Base-by-base conservation (phyloP, 2,797 vertebrate genomes). In the Epinephelus awoara region DNA sequence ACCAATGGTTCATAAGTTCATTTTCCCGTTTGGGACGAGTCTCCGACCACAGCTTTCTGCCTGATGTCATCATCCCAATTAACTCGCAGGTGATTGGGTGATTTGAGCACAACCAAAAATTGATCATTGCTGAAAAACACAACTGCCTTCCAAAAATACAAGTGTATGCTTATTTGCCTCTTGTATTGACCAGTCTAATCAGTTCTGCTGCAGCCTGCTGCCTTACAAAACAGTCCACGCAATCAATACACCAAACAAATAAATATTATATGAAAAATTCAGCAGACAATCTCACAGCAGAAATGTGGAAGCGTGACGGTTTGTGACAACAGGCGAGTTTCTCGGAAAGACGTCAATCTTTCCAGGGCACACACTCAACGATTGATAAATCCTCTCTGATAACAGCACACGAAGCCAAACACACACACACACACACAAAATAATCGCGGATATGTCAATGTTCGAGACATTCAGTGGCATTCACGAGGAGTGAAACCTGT, bases 1-100 rank as follows among this genome's bases (percentile, higher is more conserved):
- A 84, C 59, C 34, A 47, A 40, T 66, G 77, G 86, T 88, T 92
- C 80, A 84, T 12, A 84, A 91, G 85, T 85, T 91, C 58, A 89
- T 73, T 64, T 85, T 78, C 67, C 65, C 65, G 72, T 85, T 81
- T 34, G 70, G 71, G 72, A 83, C 57, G 64, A 79, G 69, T 66
- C 34, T 83, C 1, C 67, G 61, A 52, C 27, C 49, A 51, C 44
- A 71, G 56, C 62, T 76, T 72, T 87, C 68, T 75, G 68, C 64
- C 55, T 85, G 59, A 79, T 71, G 65, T 75, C 80, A 83, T 73
- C 72, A 67, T 52, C 79, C 65, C 62, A 72, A 58, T 80, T 84
- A 27, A 65, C 42, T 10, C 58, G 79, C 56, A 61, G 65, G 17
- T 57, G 52, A 70, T 72, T 52, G 58, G 65, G 17, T 57, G 52